Evolutionary conservation across 2,797 vertebrate genomes (phyloP).

Genomic region (Gila robusta): DNA sequence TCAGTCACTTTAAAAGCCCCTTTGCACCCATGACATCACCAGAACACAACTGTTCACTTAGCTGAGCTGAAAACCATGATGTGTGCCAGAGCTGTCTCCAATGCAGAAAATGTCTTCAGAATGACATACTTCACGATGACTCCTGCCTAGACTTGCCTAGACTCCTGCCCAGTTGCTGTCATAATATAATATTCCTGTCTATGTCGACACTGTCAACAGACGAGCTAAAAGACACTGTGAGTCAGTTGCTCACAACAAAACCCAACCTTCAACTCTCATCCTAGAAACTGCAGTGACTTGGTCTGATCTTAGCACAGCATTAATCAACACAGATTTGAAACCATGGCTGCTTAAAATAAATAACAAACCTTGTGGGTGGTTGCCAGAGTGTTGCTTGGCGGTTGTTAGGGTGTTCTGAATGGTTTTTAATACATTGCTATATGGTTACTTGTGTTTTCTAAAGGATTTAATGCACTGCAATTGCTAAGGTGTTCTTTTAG

Average conservation of each 20-base stretch:
- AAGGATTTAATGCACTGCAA: background rate
- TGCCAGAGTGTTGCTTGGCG: background rate
- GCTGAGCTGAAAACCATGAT: background rate
- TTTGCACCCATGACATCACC: conserved; percentile 35
- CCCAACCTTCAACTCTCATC: background rate
- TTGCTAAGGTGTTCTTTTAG: background rate
- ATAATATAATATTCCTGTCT: conserved; percentile 11
- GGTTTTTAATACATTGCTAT: background rate
- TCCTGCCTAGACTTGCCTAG: background rate
- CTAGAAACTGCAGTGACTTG: background rate
- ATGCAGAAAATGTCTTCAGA: conserved; percentile 16
- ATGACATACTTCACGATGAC: background rate
- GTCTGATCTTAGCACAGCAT: background rate
- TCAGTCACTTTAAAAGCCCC: conserved; percentile 12
- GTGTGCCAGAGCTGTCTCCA: background rate
- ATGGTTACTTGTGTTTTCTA: background rate
- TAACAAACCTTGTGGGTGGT: background rate
- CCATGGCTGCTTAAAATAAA: background rate
- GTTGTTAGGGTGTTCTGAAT: background rate
- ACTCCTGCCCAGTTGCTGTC: background rate
- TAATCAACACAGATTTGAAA: background rate
- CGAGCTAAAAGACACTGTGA: background rate
- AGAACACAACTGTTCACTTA: conserved; percentile 41
- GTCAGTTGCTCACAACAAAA: conserved; percentile 9
- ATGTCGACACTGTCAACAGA: conserved; percentile 6